Percentiles rank a stretch among this genome's conserved stretches.
Conservation (phyloP, 92 coral and sea anemone species). For the Epizoanthus rinbou region DNA sequence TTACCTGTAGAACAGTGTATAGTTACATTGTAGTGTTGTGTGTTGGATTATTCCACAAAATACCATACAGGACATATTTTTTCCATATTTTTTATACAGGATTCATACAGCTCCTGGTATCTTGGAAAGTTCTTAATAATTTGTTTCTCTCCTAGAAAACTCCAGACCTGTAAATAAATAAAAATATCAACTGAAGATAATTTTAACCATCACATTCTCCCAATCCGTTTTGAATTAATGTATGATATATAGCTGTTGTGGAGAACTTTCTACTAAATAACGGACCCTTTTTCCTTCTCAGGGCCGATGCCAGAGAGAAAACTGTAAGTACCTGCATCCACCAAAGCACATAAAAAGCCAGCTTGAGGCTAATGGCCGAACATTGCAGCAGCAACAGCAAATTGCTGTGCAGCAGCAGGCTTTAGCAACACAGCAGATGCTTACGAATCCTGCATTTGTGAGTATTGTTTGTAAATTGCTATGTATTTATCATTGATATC, state of each 20-base stretch:
- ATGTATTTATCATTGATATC: neutral
- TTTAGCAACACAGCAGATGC: slow-evolving; percentile 85
- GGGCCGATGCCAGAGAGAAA: slow-evolving; percentile 95
- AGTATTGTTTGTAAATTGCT: slow-evolving; percentile 37
- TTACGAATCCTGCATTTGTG: slow-evolving; percentile 90
- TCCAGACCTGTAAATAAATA: too few species aligned
- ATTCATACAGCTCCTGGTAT: too few species aligned
- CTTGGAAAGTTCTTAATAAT: too few species aligned
- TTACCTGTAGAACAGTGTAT: neutral
- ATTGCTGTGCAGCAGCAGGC: slow-evolving; percentile 88
- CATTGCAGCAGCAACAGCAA: slow-evolving; percentile 80
- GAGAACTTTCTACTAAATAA: neutral
- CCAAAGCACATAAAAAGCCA: slow-evolving; percentile 96
- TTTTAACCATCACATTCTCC: too few species aligned
- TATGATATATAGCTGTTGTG: too few species aligned
- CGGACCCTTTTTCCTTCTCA: slow-evolving; percentile 17
- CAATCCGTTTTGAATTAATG: too few species aligned
- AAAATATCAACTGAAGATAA: too few species aligned
- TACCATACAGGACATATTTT: too few species aligned
- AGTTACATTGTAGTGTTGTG: neutral
- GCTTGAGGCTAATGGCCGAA: slow-evolving; percentile 95
- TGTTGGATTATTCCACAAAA: too few species aligned
- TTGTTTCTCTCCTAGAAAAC: too few species aligned
- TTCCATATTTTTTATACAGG: too few species aligned
- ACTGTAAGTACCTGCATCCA: slow-evolving; percentile 96